Base-by-base conservation (phyloP, 2,113 vertebrate genomes). In the Ahaetulla prasina region DNA sequence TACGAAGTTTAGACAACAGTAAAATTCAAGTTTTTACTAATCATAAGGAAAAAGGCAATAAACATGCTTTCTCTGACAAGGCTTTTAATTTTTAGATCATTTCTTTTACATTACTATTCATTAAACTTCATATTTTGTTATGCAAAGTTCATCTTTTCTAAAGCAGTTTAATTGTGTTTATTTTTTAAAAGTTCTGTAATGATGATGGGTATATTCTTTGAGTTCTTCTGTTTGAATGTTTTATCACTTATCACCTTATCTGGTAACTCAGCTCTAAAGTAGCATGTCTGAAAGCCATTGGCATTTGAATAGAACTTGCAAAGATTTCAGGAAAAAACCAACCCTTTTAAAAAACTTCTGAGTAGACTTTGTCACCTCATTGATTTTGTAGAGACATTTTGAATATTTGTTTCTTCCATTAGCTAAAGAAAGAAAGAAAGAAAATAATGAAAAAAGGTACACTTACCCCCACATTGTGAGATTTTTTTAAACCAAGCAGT, bases 231-330 rank as follows among this genome's bases (percentile, higher is more conserved):
- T 94, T 96, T 87, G 92, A 95, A 94, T 93, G 92, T 90, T 95
- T 96, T 96, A 95, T 96, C 94, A 8, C 45, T 88, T 74, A 94
- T 92, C 86, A 94, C 94, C 88, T 94, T 93, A 93, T 95, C 91
- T 93, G 91, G 94, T 93, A 95, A 94, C 95, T 89, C 89, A 4
- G 86, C 93, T 80, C 93, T 94, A 95, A 94, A 97, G 96, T 95
- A 96, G 94, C 96, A 96, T 96, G 89, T 95, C 96, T 96, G 88
- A 95, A 94, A 95, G 93, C 80, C 94, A 95, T 94, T 96, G 92
- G 39, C 91, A 87, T 93, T 92, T 94, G 93, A 94, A 94, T 95
- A 96, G 96, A 94, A 89, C 94, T 96, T 92, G 68, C 25, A 85
- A 92, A 91, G 92, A 95, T 95, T 94, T 85, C 92, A 57, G 87